Percentiles rank a stretch among this genome's conserved stretches.
These are phyloP conservation scores for Lysandra coridon DNA, from an alignment of 2,888 invertebrate genomes.

Conservation along the genomic window DNA sequence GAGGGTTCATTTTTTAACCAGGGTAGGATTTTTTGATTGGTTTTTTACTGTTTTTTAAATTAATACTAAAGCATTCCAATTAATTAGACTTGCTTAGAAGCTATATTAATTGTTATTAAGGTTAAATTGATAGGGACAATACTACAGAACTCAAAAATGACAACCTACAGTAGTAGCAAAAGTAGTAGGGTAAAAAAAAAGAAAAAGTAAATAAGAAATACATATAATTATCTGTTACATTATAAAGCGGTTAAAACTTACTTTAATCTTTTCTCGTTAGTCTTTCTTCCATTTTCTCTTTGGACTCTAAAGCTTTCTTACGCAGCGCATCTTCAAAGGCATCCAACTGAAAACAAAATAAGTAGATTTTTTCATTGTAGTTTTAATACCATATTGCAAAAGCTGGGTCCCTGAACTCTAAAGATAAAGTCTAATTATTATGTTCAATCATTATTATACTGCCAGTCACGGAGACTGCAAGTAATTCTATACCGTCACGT, in stretches of 20 bases:
- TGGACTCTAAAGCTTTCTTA: constrained; percentile 49
- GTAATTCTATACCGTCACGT: no score
- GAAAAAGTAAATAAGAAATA: background rate
- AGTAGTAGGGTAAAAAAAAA: background rate
- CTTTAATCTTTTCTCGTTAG: constrained; percentile 37
- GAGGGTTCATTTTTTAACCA: background rate
- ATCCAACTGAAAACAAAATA: constrained; percentile 55
- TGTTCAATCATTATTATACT: no score
- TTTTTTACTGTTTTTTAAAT: no score
- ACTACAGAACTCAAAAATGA: background rate
- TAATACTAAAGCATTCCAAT: no score
- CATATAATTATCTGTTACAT: background rate
- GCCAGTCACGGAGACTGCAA: no score
- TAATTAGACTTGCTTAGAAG: no score
- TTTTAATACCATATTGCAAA: no score
- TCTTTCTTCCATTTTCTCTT: constrained; percentile 53
- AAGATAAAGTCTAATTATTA: no score
- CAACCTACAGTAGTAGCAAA: background rate
- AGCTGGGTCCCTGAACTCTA: no score
- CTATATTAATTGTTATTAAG: background rate
- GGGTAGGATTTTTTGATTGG: background rate
- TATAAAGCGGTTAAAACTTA: background rate
- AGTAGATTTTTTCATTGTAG: background rate
- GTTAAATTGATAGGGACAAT: background rate
- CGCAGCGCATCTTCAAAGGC: constrained; percentile 51